Evolutionary conservation across 2,797 vertebrate species (phyloP).

Genomic region (Platalea minor): DNA sequence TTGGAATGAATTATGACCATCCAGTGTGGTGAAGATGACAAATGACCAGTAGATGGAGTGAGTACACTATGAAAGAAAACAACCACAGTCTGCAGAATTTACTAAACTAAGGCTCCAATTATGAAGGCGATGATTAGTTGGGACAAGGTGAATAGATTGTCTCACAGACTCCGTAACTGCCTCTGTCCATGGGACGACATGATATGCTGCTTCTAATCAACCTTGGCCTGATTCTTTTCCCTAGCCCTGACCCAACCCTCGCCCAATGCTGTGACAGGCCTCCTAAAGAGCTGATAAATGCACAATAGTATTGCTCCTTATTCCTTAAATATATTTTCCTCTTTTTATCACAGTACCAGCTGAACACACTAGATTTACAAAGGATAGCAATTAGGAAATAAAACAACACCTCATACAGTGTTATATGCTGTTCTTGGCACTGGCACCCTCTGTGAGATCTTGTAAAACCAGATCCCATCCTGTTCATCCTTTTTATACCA

Average conservation of each 20-base stretch:
- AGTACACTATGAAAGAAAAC: neutral
- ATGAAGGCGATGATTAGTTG: neutral
- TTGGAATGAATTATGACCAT: neutral
- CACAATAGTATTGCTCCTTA: neutral
- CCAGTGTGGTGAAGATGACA: neutral
- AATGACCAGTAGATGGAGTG: conserved; percentile 27
- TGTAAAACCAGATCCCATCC: neutral
- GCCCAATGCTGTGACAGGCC: neutral
- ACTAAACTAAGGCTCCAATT: neutral
- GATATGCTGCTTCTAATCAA: neutral
- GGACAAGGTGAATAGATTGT: neutral
- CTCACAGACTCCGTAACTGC: neutral
- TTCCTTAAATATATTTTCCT: neutral
- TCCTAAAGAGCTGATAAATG: neutral
- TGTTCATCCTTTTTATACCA: neutral
- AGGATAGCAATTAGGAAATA: neutral
- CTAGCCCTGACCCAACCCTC: neutral
- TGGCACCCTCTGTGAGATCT: neutral
- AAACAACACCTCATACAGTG: neutral
- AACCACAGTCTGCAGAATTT: neutral
- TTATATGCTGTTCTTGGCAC: neutral
- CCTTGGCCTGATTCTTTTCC: neutral
- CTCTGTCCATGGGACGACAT: neutral
- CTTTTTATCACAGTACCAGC: neutral
- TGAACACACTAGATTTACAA: neutral